Base-by-base conservation (phyloP, 2,888 invertebrate species). In the Anagyrus pseudococci region DNA sequence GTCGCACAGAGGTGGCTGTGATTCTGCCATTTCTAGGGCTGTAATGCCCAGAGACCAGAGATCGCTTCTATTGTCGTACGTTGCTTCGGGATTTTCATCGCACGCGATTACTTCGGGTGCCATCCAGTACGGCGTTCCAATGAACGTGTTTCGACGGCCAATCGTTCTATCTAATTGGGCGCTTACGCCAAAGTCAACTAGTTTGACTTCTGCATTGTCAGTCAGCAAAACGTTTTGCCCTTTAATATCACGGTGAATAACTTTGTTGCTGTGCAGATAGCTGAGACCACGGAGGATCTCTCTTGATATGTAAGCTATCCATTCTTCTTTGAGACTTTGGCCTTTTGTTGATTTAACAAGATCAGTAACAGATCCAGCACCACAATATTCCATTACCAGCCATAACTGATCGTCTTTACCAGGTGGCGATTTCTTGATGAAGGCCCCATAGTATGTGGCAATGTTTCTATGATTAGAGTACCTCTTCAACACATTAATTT, bases 371-470 rank as follows among this genome's bases (percentile, higher is more conserved):
- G 98, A 98, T 66, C 96, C 89, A 81, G 98, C 98, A 74, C 99
- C 99, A 85, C 99, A 99, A 82, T 98, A 99, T 84, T 99, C 99
- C 99, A 99, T 99, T 65, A 99, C 98, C 82, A 98, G 85, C 99
- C 99, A 99, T 64, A 99, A 85, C 81, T 99, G 98, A 83, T 99
- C 99, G 84, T 99, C 98, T 85, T 98, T 98, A 48, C 98, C 98
- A 1, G 96, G 94, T 43, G 96, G 96, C 75, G 96, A 95, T 84
- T 99, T 99, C 84, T 98, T 98, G 73, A 99, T 98, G 84, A 99
- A 99, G 76, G 99, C 99, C 72, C 99, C 99, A 86, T 98, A 99
- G 83, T 99, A 99, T 65, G 98, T 99, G 71, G 99, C 99, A 79
- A 99, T 99, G 84, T 99, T 99, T 77, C 98, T 91, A 84, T 99